phyloP scores from a whole-genome alignment of 92 coral and sea anemone species.

The Phenganax subtilis region DNA sequence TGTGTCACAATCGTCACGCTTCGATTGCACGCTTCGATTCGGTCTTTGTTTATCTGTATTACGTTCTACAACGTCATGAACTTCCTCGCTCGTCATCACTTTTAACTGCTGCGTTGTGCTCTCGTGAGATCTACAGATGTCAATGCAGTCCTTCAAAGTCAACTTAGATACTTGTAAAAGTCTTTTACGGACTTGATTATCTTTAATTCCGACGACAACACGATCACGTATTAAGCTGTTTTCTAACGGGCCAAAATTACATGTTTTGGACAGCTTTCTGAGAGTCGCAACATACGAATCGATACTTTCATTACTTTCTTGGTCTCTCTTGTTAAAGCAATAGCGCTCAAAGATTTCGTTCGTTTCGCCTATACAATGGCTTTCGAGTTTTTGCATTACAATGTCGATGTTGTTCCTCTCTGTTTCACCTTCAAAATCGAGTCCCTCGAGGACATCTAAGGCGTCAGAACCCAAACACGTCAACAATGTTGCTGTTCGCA shows the following conservation, averaged over 20 bases:
- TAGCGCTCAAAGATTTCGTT: not conserved
- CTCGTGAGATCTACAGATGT: constrained; percentile 31
- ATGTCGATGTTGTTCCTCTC: constrained; percentile 9
- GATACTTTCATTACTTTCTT: constrained; percentile 11
- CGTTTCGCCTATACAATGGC: not conserved
- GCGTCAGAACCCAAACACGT: constrained; percentile 18
- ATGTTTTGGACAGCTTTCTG: constrained; percentile 8
- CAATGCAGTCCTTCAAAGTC: constrained; percentile 15
- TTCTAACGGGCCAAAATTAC: not conserved
- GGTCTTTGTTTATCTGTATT: not conserved
- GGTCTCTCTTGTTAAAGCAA: constrained; percentile 28
- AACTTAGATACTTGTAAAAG: not conserved
- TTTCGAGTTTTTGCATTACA: constrained; percentile 19
- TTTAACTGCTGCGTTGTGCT: not conserved
- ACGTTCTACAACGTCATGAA: not conserved
- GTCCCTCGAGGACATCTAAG: constrained; percentile 23
- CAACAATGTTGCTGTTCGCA: constrained; percentile 48
- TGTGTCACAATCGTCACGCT: constrained; percentile 22
- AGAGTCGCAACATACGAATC: constrained; percentile 8
- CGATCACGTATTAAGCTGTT: not conserved
- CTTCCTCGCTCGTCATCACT: constrained; percentile 10
- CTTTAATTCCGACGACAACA: constrained; percentile 3
- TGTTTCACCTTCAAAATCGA: constrained; percentile 14
- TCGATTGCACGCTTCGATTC: constrained; percentile 23
- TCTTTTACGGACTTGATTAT: not conserved